These are phyloP conservation scores for Eilema caniola DNA, from an alignment of 2,888 invertebrate species.

Conservation along the genomic window DNA sequence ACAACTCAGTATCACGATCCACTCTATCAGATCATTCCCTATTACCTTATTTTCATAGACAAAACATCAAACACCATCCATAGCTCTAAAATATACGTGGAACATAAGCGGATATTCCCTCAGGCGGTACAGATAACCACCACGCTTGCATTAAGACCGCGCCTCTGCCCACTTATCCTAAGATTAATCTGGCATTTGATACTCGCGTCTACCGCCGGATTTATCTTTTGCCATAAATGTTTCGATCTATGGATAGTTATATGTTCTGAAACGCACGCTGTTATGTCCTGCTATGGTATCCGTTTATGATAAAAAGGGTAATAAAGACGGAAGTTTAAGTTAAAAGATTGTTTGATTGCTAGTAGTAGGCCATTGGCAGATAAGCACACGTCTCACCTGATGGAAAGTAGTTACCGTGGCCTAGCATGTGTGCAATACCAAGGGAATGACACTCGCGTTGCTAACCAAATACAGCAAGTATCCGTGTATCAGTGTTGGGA, in stretches of 20 bases:
- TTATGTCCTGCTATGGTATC: background rate
- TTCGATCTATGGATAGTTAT: slow-evolving; percentile 17
- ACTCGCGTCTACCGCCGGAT: slow-evolving; percentile 19
- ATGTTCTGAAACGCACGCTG: slow-evolving; percentile 11
- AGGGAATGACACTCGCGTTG: no score
- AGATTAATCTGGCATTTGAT: slow-evolving; percentile 28
- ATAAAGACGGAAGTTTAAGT: no score
- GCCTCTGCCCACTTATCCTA: slow-evolving; percentile 19
- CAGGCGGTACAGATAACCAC: slow-evolving; percentile 20
- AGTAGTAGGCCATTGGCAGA: no score
- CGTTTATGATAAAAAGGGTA: background rate
- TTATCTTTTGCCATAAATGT: slow-evolving; percentile 24
- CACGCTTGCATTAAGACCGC: slow-evolving; percentile 20
- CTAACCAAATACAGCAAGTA: no score
- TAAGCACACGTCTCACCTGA: no score
- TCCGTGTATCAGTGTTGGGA: no score
- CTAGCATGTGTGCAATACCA: no score
- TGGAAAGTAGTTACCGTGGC: no score
- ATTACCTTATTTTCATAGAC: slow-evolving; percentile 4
- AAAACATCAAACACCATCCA: background rate
- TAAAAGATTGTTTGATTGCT: no score
- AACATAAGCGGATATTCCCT: slow-evolving; percentile 14
- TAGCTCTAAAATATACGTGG: background rate
- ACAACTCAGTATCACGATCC: background rate
- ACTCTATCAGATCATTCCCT: background rate